Base-by-base conservation (phyloP, 2,888 invertebrate genomes). In the Crematogaster levior region DNA sequence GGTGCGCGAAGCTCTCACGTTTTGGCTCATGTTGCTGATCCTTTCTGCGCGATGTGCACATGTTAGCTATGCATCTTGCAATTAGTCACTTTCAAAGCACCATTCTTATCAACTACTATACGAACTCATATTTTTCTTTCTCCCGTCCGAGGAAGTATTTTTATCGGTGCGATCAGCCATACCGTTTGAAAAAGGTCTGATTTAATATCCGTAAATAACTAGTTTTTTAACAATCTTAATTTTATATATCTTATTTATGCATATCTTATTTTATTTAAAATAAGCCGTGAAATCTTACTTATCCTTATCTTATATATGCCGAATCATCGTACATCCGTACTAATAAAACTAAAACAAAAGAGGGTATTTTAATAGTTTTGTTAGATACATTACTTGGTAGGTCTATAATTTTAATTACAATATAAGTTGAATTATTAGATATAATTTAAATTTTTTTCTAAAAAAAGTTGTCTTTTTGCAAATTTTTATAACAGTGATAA, bases 41-140 rank as follows among this genome's bases (percentile, higher is more conserved):
- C 27, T 30, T 21, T 21, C 21, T 15, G 53, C 53, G 18, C 15
- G 12, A 56, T 27, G 12, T 30, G 30, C 30, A 40, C 30, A 66
- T 53, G 70, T 77, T 53, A 43, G 53, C 30, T 77, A 56, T 70
- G 40, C 21, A 27, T 3, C 10, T 73, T 24, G 37, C 34, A 68
- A 53, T 70, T 63, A 73, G 51, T 70, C 53, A 56, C 56, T 70
- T 70, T 77, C 53, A 53, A 68, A 15, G n/a, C 53, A 53, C 43
- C 70, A 30, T 43, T 53, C 43, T 70, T 43, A 24, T 66, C 61
- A 46, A 18, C 40, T 56, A 70, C 24, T 37, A 24, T 18, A 53
- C 12, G 24, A 27, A 48, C 46, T n/a, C 7, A 12, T 30, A 37
- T 24, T 27, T 18, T 51, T 24, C 30, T 12, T 24, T 15, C 15